Evolutionary conservation across 2,888 invertebrate species (phyloP).

Genomic region (Himalopsyche japonica): DNA sequence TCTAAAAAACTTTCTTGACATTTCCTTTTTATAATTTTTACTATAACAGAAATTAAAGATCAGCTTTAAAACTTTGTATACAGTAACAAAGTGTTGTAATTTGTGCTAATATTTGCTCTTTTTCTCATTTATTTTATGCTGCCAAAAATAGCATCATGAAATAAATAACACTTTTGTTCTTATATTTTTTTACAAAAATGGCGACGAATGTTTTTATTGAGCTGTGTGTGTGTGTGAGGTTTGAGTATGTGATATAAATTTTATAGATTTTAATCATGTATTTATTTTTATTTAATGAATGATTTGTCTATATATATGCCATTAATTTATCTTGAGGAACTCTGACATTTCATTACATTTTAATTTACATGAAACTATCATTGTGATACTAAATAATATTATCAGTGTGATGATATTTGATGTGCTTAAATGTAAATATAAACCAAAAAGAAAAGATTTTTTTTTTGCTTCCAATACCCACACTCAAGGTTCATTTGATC

Average conservation of each 20-base stretch:
- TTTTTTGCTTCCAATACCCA: not conserved
- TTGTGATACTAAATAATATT: not conserved
- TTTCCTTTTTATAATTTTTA: not conserved
- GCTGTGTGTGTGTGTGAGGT: not conserved
- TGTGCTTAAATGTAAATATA: not conserved
- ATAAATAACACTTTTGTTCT: not conserved
- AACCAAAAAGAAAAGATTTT: not conserved
- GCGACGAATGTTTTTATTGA: not conserved
- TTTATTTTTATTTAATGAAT: not conserved
- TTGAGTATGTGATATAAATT: not conserved
- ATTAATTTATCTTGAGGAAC: not conserved
- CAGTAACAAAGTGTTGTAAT: not conserved
- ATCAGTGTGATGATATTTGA: not conserved
- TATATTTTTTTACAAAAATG: not conserved
- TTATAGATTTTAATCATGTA: not conserved
- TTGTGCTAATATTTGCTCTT: not conserved
- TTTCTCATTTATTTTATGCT: not conserved
- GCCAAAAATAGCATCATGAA: not conserved
- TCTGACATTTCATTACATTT: not conserved
- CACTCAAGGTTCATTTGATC: too few species aligned
- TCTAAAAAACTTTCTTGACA: not conserved
- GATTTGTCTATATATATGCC: not conserved
- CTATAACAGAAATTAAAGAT: not conserved
- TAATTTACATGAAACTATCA: not conserved
- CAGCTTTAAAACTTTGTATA: not conserved